Evolutionary conservation across 2,113 vertebrate species (phyloP).

Genomic region (Tupaia chinensis): DNA sequence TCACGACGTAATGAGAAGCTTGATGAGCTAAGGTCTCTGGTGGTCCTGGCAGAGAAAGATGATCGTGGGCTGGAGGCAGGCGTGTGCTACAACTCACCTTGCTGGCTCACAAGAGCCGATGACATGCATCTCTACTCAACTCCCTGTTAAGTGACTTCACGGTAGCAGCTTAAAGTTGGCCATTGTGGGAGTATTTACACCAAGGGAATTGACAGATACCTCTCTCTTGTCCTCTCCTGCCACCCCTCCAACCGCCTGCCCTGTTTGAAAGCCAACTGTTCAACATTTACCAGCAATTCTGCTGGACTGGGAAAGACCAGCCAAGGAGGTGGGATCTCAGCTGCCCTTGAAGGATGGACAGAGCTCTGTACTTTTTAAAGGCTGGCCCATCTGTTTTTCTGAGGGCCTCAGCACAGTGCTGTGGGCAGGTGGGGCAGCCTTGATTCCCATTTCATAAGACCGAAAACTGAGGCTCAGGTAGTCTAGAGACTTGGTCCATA

Average conservation of each 20-base stretch:
- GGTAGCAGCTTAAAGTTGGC: too few relatives aligned
- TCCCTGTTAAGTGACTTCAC: too few relatives aligned
- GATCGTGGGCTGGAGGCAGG: neutral
- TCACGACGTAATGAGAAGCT: neutral
- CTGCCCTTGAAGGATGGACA: neutral
- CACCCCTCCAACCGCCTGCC: too few relatives aligned
- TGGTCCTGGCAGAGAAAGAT: neutral
- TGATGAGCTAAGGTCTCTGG: fast-evolving
- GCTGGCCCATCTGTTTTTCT: neutral
- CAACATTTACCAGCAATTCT: neutral
- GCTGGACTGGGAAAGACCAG: too few relatives aligned
- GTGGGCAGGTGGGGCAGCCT: neutral
- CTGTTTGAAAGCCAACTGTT: neutral
- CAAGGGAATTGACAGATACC: neutral
- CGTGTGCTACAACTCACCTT: fast-evolving
- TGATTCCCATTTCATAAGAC: neutral
- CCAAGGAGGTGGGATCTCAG: neutral
- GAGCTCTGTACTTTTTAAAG: neutral
- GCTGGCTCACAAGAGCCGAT: fast-evolving
- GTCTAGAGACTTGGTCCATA: neutral
- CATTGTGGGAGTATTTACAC: neutral
- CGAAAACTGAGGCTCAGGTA: neutral
- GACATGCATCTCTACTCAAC: fast-evolving
- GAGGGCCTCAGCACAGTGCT: neutral
- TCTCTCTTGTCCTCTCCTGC: fast-evolving